A percentile compares a stretch with the other conserved stretches of the same genome.
phyloP scores from a whole-genome alignment of 2,888 invertebrate species.

The Phyllotreta striolata region DNA sequence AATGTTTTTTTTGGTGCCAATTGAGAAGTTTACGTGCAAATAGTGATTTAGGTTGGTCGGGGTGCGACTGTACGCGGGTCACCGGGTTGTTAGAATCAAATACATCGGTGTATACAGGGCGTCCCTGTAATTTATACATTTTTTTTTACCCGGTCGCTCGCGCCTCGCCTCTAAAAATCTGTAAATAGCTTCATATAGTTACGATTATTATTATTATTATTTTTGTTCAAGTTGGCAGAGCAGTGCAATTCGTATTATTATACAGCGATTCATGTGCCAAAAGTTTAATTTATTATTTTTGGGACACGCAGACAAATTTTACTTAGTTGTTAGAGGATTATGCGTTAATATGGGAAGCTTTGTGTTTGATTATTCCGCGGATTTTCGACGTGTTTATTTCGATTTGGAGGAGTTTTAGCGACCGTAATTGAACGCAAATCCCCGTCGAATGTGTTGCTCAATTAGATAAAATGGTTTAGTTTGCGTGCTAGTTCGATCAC shows the following conservation, averaged over 20 bases:
- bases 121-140: not conserved
- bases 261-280: conserved; percentile 48
- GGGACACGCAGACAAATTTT: conserved; percentile 34
- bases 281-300: conserved; percentile 41
- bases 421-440: not conserved
- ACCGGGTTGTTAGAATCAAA: no score
- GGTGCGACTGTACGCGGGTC: conserved; percentile 1
- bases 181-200: conserved; percentile 45
- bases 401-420: conserved; percentile 16
- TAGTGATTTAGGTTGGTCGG: conserved; percentile 41
- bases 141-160: not conserved
- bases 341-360: conserved; percentile 22
- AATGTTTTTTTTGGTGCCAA: no score
- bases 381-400: conserved; percentile 21
- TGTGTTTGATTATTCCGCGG: conserved; percentile 28
- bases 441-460: not conserved
- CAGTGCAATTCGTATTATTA: conserved; percentile 44
- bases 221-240: conserved; percentile 36
- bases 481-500: no score
- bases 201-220: no score
- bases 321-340: conserved; percentile 24
- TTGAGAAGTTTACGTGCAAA: conserved; percentile 44
- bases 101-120: not conserved
- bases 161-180: conserved; percentile 25
- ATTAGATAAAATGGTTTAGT: not conserved